Evolutionary conservation across 2,888 invertebrate species (phyloP).

Genomic region (Pristionchus arcanus): DNA sequence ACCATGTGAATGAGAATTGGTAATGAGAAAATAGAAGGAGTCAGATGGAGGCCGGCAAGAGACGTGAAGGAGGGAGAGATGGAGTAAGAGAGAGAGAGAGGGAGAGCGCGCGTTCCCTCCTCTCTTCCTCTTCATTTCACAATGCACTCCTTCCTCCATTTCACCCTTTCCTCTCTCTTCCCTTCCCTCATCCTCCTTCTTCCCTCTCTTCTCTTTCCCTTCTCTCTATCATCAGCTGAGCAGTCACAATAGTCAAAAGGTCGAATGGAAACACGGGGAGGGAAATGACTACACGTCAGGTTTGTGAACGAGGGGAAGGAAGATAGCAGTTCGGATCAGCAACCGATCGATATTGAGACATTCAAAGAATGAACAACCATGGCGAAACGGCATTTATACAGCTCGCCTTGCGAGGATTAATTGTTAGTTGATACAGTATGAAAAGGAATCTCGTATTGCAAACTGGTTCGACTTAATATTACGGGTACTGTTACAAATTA

Average conservation of each 20-base stretch:
- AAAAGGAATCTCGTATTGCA: constrained; percentile 9
- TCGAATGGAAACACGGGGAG: constrained; percentile 7
- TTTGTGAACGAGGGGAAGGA: background rate
- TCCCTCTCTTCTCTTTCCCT: background rate
- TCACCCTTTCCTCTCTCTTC: constrained; percentile 2
- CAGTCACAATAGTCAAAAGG: constrained; percentile 28
- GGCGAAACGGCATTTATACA: background rate
- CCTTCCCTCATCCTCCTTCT: background rate
- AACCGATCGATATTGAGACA: background rate
- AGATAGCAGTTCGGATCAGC: background rate
- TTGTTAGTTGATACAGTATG: constrained; percentile 2
- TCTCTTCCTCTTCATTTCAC: constrained; percentile 33
- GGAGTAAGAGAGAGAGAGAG: background rate
- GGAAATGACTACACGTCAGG: background rate
- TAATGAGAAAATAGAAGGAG: constrained; percentile 38
- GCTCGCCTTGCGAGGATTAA: background rate
- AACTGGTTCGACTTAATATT: background rate
- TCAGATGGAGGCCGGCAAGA: constrained; percentile 11
- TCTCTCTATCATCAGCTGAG: constrained; percentile 12
- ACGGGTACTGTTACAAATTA: background rate
- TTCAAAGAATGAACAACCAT: background rate
- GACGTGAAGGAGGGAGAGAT: background rate
- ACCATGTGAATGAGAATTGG: background rate
- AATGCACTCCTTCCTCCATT: constrained; percentile 32
- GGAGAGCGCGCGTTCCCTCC: background rate